These are phyloP conservation scores for Saccopteryx bilineata DNA, from an alignment of 2,113 vertebrate species.

Conservation along the genomic window DNA sequence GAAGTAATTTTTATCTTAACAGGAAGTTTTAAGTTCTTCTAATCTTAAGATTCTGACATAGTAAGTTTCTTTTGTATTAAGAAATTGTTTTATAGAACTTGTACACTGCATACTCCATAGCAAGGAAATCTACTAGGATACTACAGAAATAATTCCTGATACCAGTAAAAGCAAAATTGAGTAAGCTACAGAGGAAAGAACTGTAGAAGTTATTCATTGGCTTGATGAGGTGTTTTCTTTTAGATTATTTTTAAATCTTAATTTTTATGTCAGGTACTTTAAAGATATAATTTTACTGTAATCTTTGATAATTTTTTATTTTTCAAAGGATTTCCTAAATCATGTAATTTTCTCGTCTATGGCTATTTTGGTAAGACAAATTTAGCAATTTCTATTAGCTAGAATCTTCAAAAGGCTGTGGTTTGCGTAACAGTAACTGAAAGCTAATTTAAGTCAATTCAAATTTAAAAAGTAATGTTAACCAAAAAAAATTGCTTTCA, in stretches of 20 bases:
- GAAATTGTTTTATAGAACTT: background rate
- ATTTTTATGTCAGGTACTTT: background rate
- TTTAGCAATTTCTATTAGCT: background rate
- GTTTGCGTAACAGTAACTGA: background rate
- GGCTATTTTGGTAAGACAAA: slow-evolving; percentile 69
- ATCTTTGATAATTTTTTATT: background rate
- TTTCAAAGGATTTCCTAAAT: slow-evolving; percentile 28
- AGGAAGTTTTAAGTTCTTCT: slow-evolving; percentile 31
- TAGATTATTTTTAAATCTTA: slow-evolving; percentile 37
- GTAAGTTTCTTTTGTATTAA: background rate
- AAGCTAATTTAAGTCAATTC: slow-evolving; percentile 62
- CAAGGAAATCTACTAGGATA: background rate
- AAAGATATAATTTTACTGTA: background rate
- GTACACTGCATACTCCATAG: background rate
- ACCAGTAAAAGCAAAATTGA: background rate
- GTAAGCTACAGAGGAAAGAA: background rate
- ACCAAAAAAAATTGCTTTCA: background rate
- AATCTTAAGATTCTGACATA: background rate
- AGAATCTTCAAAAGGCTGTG: slow-evolving; percentile 14
- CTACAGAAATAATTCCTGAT: background rate
- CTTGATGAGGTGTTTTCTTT: background rate
- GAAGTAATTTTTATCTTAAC: background rate
- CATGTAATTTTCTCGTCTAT: slow-evolving; percentile 16
- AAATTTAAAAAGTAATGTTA: slow-evolving; percentile 60
- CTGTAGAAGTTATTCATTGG: background rate